These are phyloP conservation scores for Gymnorhina tibicen DNA, from an alignment of 2,113 vertebrate species.

Conservation along the genomic window DNA sequence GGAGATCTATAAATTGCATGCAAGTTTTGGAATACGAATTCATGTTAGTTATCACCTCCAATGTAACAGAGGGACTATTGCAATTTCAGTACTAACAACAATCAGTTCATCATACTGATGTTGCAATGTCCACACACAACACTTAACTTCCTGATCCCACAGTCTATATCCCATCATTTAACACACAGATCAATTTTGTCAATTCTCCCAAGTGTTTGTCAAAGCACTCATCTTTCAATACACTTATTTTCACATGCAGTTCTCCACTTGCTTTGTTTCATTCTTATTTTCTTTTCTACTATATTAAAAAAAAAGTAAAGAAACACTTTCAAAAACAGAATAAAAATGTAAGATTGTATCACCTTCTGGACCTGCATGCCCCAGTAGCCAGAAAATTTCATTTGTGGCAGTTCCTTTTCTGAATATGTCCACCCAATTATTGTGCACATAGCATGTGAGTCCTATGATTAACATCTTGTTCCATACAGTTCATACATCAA, in stretches of 20 bases:
- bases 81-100: background rate
- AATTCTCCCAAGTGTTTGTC: slow-evolving; percentile 19
- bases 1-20: background rate
- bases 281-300: background rate
- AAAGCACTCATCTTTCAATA: background rate
- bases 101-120: slow-evolving; percentile 33
- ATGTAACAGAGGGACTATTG: background rate
- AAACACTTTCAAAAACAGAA: background rate
- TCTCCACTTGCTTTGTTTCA: background rate
- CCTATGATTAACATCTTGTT: background rate
- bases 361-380: background rate
- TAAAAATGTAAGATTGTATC: background rate
- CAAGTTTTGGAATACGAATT: slow-evolving; percentile 19
- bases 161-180: slow-evolving; percentile 5
- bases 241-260: background rate
- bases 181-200: slow-evolving; percentile 30
- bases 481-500: background rate
- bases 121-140: slow-evolving; percentile 33
- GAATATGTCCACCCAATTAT: background rate
- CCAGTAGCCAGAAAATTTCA: background rate
- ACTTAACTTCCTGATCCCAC: slow-evolving; percentile 20
- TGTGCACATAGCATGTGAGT: rapidly evolving
- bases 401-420: background rate
- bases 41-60: background rate
- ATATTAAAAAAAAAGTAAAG: background rate